phyloP scores from a whole-genome alignment of 2,113 vertebrate species.

The Pelecanoides urinatrix region DNA sequence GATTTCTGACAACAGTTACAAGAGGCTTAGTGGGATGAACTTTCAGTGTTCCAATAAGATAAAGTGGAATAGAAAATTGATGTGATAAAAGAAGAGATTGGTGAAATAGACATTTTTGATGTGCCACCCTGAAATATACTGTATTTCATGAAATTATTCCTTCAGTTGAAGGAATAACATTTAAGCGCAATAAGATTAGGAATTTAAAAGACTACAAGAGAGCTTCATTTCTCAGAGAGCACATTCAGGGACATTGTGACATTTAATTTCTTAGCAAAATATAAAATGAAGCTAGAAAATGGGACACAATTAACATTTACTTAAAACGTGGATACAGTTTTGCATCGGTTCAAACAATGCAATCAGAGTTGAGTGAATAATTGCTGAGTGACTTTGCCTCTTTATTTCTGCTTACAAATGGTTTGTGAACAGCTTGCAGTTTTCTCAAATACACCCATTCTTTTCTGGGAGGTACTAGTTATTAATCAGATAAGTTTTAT shows the following conservation, averaged over 20 bases:
- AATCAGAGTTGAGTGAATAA: neutral
- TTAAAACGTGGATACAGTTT: neutral
- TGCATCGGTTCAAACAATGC: neutral
- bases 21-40: neutral
- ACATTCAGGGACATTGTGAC: conserved; percentile 16
- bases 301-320: conserved; percentile 34
- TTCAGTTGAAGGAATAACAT: conserved; percentile 16
- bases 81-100: neutral
- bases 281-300: neutral
- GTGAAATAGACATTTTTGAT: neutral
- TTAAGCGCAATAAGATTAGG: neutral
- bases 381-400: neutral
- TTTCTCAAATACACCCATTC: neutral
- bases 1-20: neutral
- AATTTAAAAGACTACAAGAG: conserved; percentile 27
- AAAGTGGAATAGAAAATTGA: neutral
- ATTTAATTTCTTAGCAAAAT: conserved; percentile 36
- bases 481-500: conserved; percentile 20
- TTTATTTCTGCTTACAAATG: neutral
- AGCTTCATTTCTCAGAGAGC: conserved; percentile 16
- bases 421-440: neutral
- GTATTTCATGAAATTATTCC: conserved; percentile 4
- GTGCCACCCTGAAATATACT: neutral
- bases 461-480: neutral
- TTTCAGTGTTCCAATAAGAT: neutral